Percentiles rank a stretch among this genome's conserved stretches.
These are phyloP conservation scores for Menidia menidia DNA, from an alignment of 2,797 vertebrate species.

Conservation along the genomic window DNA sequence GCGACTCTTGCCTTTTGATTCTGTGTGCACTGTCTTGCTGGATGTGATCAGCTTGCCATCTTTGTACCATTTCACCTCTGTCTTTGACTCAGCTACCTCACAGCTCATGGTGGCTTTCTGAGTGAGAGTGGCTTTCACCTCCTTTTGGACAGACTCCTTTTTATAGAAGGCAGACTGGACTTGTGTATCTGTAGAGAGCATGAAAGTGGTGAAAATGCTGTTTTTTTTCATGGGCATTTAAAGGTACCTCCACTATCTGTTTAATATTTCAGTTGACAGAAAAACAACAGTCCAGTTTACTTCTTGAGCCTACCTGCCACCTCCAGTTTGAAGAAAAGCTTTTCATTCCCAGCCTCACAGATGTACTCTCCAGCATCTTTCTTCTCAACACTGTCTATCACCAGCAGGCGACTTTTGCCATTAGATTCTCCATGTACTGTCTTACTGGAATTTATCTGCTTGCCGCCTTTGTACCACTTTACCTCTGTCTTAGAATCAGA, in stretches of 20 bases:
- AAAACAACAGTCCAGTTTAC: background rate
- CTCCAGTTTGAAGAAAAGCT: constrained; percentile 76
- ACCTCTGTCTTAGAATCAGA: constrained; percentile 80
- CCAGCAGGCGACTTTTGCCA: constrained; percentile 73
- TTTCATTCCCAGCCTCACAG: constrained; percentile 83
- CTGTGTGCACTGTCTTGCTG: constrained; percentile 73
- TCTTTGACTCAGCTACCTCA: constrained; percentile 80
- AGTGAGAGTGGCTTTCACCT: constrained; percentile 71
- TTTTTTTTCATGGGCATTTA: background rate
- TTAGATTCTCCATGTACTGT: constrained; percentile 74
- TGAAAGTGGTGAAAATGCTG: background rate
- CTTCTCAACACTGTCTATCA: constrained; percentile 80
- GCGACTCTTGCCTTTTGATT: constrained; percentile 75
- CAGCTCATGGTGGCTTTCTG: constrained; percentile 80
- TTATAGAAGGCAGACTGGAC: constrained; percentile 64
- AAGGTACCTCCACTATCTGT: background rate
- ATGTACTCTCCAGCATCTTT: constrained; percentile 84
- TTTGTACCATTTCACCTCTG: constrained; percentile 86
- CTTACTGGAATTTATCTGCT: constrained; percentile 74
- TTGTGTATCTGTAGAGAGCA: constrained; percentile 22
- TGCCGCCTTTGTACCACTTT: constrained; percentile 87
- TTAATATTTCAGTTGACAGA: background rate
- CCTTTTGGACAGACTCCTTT: constrained; percentile 78
- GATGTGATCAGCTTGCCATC: constrained; percentile 80
- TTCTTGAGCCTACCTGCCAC: constrained; percentile 73